phyloP scores from a whole-genome alignment of 2,113 vertebrate species.

The Hyperoodon ampullatus region DNA sequence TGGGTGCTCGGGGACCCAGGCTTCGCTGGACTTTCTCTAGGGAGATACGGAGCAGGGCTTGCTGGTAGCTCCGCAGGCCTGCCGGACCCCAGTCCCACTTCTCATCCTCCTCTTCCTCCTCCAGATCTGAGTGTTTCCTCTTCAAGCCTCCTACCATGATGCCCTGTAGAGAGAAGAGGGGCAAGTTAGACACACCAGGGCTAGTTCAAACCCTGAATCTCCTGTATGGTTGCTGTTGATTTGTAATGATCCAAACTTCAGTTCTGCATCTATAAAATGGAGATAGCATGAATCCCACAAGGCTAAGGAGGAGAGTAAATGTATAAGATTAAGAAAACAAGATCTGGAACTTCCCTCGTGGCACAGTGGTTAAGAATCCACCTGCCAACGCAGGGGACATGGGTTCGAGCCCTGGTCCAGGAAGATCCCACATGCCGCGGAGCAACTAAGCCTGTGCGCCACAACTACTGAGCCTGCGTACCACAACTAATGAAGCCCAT shows the following conservation, averaged over 20 bases:
- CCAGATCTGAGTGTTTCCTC: conserved; percentile 84
- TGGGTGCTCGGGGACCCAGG: conserved; percentile 85
- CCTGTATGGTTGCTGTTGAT: neutral
- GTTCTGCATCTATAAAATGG: conserved; percentile 10
- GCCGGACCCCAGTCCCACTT: conserved; percentile 56
- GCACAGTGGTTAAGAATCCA: too few species aligned
- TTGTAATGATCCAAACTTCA: neutral
- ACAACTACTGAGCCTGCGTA: too few species aligned
- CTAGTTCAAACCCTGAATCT: neutral
- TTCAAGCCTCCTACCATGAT: conserved; percentile 89
- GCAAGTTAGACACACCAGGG: neutral
- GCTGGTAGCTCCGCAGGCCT: conserved; percentile 75
- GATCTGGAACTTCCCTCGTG: neutral
- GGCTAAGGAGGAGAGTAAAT: neutral
- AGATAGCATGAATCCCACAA: neutral
- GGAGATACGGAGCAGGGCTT: conserved; percentile 89
- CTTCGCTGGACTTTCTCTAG: conserved; percentile 88
- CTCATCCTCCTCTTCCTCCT: conserved; percentile 66
- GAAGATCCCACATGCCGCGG: too few species aligned
- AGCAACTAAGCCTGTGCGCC: too few species aligned
- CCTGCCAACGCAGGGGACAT: too few species aligned
- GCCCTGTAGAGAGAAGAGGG: conserved; percentile 62
- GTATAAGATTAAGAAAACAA: neutral
- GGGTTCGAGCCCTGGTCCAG: too few species aligned
- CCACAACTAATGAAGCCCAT: too few species aligned